phyloP scores from a whole-genome alignment of 2,888 invertebrate species.

The Spatulosminthurus flaviceps region DNA sequence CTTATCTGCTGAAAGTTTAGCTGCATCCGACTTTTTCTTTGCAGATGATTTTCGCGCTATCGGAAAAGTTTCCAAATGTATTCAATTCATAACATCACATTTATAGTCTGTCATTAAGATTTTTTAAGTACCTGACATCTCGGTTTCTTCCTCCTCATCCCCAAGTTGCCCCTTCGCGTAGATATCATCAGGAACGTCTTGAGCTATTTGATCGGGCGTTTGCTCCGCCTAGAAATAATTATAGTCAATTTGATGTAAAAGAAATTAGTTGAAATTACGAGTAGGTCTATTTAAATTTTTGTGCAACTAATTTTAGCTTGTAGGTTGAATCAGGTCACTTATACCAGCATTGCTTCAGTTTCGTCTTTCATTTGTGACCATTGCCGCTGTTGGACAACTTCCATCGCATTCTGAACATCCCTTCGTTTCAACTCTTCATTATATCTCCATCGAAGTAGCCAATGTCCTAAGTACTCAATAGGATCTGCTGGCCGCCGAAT shows the following conservation, averaged over 20 bases:
- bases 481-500: constrained; percentile 61
- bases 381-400: constrained; percentile 57
- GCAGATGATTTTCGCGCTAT: background rate
- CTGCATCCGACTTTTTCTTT: background rate
- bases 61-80: no score
- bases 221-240: background rate
- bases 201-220: background rate
- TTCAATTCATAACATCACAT: background rate
- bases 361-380: constrained; percentile 53
- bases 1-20: background rate
- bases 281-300: no score
- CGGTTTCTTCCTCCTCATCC: background rate
- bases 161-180: background rate
- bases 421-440: constrained; percentile 62
- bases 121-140: no score
- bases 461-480: constrained; percentile 62
- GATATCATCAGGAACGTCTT: background rate
- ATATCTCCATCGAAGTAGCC: constrained; percentile 63
- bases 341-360: constrained; percentile 20
- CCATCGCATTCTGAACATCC: constrained; percentile 62
- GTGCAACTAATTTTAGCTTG: no score
- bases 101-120: background rate
- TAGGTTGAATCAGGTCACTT: background rate
- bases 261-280: background rate
- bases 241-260: no score